Evolutionary conservation across 2,888 invertebrate species (phyloP).

Genomic region (Drosophila anomalata): DNA sequence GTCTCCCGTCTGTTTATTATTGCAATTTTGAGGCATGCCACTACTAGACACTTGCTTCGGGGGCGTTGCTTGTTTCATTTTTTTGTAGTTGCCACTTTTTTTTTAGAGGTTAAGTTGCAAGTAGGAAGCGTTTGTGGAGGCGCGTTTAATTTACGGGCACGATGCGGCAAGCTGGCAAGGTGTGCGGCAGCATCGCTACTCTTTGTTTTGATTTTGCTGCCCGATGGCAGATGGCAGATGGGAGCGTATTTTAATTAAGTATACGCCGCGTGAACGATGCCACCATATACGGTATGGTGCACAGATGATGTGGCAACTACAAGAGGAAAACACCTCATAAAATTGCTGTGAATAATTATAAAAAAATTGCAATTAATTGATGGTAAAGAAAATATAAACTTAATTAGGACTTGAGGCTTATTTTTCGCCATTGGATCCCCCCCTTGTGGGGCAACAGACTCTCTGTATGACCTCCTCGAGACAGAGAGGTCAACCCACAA

Average conservation of each 20-base stretch:
- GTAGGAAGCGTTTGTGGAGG: constrained; percentile 72
- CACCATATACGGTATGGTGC: constrained; percentile 19
- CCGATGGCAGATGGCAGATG: constrained; percentile 32
- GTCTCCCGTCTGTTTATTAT: constrained; percentile 37
- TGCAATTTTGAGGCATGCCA: constrained; percentile 62
- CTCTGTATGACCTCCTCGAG: constrained; percentile 17
- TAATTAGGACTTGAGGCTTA: no score
- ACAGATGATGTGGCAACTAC: constrained; percentile 38
- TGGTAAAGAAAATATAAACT: neutral
- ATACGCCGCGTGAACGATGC: constrained; percentile 43
- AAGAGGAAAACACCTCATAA: constrained; percentile 3
- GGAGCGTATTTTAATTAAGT: constrained; percentile 45
- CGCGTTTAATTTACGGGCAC: constrained; percentile 69
- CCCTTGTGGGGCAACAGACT: neutral
- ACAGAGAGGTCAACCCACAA: constrained; percentile 28
- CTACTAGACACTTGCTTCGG: constrained; percentile 55
- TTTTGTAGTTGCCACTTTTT: constrained; percentile 36
- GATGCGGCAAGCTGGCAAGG: constrained; percentile 38
- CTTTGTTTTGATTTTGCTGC: constrained; percentile 23
- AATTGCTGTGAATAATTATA: neutral
- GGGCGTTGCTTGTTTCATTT: constrained; percentile 57
- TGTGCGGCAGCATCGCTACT: constrained; percentile 15
- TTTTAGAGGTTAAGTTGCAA: constrained; percentile 75
- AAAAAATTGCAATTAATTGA: neutral
- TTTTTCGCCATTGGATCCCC: no score